Evolutionary conservation across 2,888 invertebrate species (phyloP), one percentile per base, ranked within the genome.

Genomic region (Venustoraphidia nigricollis): DNA sequence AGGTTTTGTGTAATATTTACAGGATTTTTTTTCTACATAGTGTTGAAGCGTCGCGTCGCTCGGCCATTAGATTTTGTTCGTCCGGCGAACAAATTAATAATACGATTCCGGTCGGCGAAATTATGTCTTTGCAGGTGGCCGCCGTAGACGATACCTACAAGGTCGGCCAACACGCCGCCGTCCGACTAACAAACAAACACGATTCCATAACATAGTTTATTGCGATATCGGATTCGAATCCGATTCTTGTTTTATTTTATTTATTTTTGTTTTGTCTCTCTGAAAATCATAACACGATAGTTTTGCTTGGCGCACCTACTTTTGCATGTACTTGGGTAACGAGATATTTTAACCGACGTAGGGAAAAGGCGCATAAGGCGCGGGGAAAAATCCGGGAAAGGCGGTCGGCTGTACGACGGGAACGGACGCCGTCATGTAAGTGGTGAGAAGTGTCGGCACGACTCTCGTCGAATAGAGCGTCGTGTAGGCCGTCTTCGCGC

Each of bases 401-500:
- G 79, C 76, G 2, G 73, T 71, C 11, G 70, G 69, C 8, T 79
- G 79, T 56, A 82, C 84, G 13, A 87, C 73, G 3, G 86, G 77
- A 34, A 90, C 70, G 1, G 87, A 85, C 11, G 83, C 82, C 8
- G 90, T 90, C 53, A 90, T 75, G 61, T 84, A 86, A 11, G 85
- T 82, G n/a, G 91, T 90, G 51, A 90, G 64, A 45, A 82, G 72
- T 1, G 89, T 89, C 8, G 90, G 89, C 40, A 90, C 79, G 41
- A 91, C 79, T 58, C 77, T 81, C 38, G 90, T 89, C 2, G 86
- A 84, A 64, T 80, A 89, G 50, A 92, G 71, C 2, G 90, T 91
- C 8, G 91, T 91, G 62, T 84, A 85, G 1, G 89, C 81, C 1
- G 90, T 90, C 65, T 87, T 88, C 36, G 91, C 90, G n/a, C 91